These are phyloP conservation scores for human DNA, from an alignment of 2,113 vertebrate genomes.

Conservation along the genomic window GRCh38 chr17:39119001-39119500, in stretches of 20 bases:
- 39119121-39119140: neutral
- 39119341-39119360: neutral
- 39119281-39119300: neutral
- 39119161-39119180: neutral
- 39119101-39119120: neutral
- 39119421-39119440: neutral
- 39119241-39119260: neutral
- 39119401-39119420: neutral
- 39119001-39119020: neutral
- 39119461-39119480: too few species aligned
- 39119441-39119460: neutral
- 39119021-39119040: neutral
- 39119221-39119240: neutral
- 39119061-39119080: neutral
- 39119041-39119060: neutral
- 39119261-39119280: neutral
- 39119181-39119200: neutral
- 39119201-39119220: neutral
- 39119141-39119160: neutral
- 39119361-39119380: neutral
- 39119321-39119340: neutral
- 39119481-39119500: too few species aligned
- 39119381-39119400: neutral
- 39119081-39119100: neutral
- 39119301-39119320: neutral